A percentile compares a stretch with the other conserved stretches of the same genome.
Evolutionary conservation across 1,140 invertebrate genomes (phyloP).

Genomic region (Ctenoplectra terminalis): DNA sequence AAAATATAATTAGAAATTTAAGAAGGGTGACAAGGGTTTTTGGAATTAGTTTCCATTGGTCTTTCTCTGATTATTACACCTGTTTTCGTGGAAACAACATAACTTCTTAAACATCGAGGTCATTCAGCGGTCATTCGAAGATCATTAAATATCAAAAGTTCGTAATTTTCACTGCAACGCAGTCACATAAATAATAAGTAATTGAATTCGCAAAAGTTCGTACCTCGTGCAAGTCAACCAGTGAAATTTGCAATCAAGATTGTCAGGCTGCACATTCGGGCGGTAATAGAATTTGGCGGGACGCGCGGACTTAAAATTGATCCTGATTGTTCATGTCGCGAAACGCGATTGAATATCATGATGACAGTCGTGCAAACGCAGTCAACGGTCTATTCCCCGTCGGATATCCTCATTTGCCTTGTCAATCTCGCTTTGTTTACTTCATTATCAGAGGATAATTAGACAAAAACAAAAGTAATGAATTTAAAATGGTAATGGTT

Average conservation of each 20-base stretch:
- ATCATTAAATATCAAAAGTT: no score
- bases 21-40: background rate
- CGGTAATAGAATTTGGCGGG: background rate
- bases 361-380: background rate
- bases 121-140: no score
- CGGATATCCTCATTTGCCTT: slow-evolving; percentile 4
- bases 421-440: slow-evolving; percentile 22
- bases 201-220: slow-evolving; percentile 1
- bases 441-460: slow-evolving; percentile 4
- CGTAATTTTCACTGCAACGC: no score
- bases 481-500: slow-evolving; percentile 5
- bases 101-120: no score
- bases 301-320: slow-evolving; percentile 27
- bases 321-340: slow-evolving; percentile 7
- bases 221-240: no score
- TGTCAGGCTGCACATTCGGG: background rate
- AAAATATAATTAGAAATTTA: background rate
- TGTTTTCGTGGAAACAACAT: background rate
- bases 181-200: background rate
- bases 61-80: background rate
- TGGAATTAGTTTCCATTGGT: background rate
- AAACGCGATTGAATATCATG: background rate
- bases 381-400: background rate
- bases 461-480: slow-evolving; percentile 18
- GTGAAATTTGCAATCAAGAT: slow-evolving; percentile 7